phyloP scores from a whole-genome alignment of 2,797 vertebrate species.

The Mallotus villosus region DNA sequence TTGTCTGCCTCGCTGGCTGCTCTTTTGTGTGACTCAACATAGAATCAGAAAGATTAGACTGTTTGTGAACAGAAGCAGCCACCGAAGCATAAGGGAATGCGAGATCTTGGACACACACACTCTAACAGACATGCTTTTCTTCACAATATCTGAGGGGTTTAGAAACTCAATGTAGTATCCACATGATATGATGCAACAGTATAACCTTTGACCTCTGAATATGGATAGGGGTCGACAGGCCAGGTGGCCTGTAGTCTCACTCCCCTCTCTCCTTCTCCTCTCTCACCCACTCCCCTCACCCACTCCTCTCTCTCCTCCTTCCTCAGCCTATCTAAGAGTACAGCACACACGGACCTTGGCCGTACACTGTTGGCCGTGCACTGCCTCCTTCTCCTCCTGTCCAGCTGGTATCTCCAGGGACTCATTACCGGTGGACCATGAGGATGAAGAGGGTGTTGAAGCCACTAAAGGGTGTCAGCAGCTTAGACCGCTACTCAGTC shows the following conservation, averaged over 20 bases:
- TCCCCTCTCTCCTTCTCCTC: not conserved
- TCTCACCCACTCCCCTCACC: not conserved
- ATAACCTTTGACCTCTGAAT: no score
- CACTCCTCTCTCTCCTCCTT: not conserved
- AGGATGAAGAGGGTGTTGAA: no score
- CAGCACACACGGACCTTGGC: no score
- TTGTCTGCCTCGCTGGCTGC: not conserved
- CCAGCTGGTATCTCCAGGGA: no score
- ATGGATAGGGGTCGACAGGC: no score
- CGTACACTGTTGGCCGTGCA: no score
- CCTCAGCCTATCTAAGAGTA: not conserved
- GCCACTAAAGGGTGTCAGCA: no score
- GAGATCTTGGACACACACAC: not conserved
- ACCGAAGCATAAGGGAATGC: not conserved
- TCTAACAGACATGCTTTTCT: not conserved
- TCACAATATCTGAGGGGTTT: not conserved
- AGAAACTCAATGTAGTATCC: no score
- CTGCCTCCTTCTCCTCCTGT: no score
- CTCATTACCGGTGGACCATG: no score
- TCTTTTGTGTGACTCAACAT: constrained; percentile 1
- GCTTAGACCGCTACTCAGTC: no score
- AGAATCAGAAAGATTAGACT: constrained; percentile 4
- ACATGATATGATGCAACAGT: no score
- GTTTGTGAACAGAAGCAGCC: not conserved
- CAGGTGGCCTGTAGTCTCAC: not conserved